Percentiles rank a stretch among this genome's conserved stretches.
Evolutionary conservation across 2,888 invertebrate species (phyloP).

Genomic region (Ceriagrion tenellum): DNA sequence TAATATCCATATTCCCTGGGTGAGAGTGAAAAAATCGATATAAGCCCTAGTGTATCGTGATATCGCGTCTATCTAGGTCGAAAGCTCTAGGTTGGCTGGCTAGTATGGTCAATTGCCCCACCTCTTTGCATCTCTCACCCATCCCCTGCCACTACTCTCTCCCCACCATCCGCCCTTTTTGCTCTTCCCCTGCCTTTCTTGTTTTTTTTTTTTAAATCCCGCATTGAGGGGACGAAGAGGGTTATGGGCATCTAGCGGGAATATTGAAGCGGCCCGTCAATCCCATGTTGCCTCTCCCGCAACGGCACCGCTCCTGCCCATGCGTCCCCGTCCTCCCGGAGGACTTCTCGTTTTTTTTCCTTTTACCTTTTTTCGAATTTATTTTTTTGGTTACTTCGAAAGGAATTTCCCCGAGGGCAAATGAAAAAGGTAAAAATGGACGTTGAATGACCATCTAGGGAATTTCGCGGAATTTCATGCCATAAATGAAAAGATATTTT

Average conservation of each 20-base stretch:
- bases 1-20: no score
- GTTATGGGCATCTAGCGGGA: not conserved
- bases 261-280: constrained; percentile 8
- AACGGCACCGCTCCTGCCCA: not conserved
- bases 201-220: not conserved
- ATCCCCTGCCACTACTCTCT: not conserved
- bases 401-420: no score
- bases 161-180: no score
- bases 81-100: not conserved
- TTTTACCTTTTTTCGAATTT: no score
- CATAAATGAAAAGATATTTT: no score
- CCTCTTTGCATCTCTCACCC: not conserved
- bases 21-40: no score
- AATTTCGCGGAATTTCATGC: no score
- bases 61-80: no score
- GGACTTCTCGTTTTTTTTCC: not conserved
- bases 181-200: not conserved
- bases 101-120: not conserved
- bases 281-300: not conserved
- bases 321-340: not conserved
- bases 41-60: no score
- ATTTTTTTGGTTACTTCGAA: no score
- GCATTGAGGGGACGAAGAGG: not conserved
- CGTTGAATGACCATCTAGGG: no score
- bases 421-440: no score